Conservation (phyloP, 2,888 invertebrate genomes). For the Campopleginae sp. region DNA sequence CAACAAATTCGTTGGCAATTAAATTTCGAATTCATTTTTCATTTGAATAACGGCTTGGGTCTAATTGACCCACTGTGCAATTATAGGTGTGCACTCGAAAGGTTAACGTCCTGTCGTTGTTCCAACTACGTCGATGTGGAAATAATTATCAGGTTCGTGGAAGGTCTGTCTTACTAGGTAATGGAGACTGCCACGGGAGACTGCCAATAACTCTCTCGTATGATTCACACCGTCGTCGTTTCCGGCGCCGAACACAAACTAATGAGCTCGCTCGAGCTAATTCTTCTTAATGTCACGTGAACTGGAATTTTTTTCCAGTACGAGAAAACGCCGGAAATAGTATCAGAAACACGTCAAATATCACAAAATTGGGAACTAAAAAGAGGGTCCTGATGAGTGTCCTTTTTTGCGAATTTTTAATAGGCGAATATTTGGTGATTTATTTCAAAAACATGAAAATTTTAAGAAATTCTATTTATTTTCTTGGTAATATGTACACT, state of each 20-base stretch:
- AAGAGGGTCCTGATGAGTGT: too few relatives aligned
- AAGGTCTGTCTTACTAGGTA: background rate
- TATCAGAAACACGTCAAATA: too few relatives aligned
- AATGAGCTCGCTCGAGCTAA: background rate
- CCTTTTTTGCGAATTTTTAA: background rate
- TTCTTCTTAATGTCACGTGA: background rate
- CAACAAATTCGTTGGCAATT: too few relatives aligned
- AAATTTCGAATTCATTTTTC: too few relatives aligned
- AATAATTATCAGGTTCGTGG: background rate
- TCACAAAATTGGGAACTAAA: too few relatives aligned
- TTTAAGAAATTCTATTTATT: background rate
- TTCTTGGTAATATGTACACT: background rate
- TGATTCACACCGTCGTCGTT: background rate
- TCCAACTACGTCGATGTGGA: background rate
- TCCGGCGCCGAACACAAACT: background rate
- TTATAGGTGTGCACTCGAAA: background rate
- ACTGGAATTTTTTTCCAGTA: background rate
- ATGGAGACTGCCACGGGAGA: conserved; percentile 7
- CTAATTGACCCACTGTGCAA: too few relatives aligned
- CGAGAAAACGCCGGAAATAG: background rate
- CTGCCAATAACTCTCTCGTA: background rate
- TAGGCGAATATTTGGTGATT: background rate
- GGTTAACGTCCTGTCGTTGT: background rate
- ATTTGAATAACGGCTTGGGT: background rate
- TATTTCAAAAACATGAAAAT: background rate